Conservation (phyloP, 2,797 vertebrate genomes). For the Acanthornis magna region DNA sequence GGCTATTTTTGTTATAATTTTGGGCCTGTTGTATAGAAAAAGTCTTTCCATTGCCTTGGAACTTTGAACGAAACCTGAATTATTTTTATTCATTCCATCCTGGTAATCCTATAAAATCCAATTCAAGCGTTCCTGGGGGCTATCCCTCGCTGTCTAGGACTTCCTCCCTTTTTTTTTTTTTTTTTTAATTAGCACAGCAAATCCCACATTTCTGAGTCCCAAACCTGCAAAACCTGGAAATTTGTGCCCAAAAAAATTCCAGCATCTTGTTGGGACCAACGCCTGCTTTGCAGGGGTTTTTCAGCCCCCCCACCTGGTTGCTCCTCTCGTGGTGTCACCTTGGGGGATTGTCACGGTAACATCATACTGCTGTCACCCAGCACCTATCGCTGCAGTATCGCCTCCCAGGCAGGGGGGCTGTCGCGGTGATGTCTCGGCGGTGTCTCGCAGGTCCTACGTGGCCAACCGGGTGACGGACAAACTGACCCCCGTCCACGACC, state of each 20-base stretch:
- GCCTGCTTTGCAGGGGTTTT: too few relatives aligned
- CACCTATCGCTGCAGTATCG: rapidly evolving
- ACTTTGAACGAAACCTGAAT: neutral
- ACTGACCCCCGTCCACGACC: neutral
- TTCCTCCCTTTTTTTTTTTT: neutral
- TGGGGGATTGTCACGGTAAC: rapidly evolving
- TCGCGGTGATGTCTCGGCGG: rapidly evolving
- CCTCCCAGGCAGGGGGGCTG: too few relatives aligned
- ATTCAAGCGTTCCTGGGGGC: rapidly evolving
- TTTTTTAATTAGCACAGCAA: neutral
- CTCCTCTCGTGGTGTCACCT: neutral
- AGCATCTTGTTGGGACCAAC: rapidly evolving
- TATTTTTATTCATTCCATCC: neutral
- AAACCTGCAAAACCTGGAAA: rapidly evolving
- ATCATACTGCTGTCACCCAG: neutral
- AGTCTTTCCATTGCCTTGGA: neutral
- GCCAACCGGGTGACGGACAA: neutral
- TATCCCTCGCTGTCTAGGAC: neutral
- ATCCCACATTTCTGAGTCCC: neutral
- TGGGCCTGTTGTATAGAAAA: neutral
- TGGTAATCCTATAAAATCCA: neutral
- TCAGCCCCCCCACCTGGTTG: neutral
- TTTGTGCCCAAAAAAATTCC: rapidly evolving
- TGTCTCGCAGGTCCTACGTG: neutral
- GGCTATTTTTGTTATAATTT: neutral